phyloP scores from a whole-genome alignment of 2,888 invertebrate genomes.

The Campoplex capitator region DNA sequence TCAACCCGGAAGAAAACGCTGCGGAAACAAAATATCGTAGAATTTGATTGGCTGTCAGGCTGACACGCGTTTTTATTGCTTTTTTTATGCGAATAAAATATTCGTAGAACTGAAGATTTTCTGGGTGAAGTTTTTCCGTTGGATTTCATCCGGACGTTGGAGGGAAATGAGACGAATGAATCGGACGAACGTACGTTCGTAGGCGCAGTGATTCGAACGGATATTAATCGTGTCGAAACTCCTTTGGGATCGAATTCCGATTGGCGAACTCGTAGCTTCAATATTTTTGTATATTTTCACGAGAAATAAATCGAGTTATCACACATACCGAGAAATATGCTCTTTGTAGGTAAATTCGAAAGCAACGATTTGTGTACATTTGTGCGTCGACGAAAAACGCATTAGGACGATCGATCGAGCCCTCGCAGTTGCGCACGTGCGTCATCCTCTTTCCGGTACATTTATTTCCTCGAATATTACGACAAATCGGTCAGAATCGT shows the following conservation, averaged over 20 bases:
- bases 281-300: neutral
- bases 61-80: neutral
- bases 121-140: neutral
- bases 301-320: too few relatives aligned
- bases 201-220: too few relatives aligned
- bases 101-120: too few relatives aligned
- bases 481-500: constrained; percentile 6
- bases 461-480: constrained; percentile 5
- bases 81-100: neutral
- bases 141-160: too few relatives aligned
- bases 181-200: neutral
- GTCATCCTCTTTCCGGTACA: constrained; percentile 23
- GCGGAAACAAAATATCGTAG: constrained; percentile 6
- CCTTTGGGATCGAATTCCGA: neutral
- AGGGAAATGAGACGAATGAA: neutral
- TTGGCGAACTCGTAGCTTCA: neutral
- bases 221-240: neutral
- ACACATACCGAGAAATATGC: neutral
- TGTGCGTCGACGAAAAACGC: constrained; percentile 52
- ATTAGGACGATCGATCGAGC: constrained; percentile 67
- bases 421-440: constrained; percentile 66
- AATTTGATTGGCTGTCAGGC: constrained; percentile 21
- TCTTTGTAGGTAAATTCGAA: neutral
- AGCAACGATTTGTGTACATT: neutral
- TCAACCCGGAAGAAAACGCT: constrained; percentile 30